Percentiles rank a stretch among this genome's conserved stretches.
Conservation (phyloP, 2,797 vertebrate genomes). For the Harpagifer antarcticus region DNA sequence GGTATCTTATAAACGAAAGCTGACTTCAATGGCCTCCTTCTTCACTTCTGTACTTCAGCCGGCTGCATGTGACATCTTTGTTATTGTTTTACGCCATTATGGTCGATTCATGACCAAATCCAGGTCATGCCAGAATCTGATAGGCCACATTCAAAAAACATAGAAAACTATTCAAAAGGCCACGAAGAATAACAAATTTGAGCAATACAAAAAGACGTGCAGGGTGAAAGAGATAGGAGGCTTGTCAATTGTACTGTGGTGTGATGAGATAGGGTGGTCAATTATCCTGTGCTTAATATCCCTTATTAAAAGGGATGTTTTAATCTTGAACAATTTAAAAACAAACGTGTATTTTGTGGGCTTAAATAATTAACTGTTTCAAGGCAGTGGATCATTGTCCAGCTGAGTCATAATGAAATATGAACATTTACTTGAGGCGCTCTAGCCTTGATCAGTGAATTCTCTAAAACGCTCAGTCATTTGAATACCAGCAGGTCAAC, state of each 20-base stretch:
- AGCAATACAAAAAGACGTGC: too few species aligned
- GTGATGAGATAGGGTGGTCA: constrained; percentile 21
- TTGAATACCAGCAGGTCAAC: constrained; percentile 45
- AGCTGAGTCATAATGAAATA: constrained; percentile 22
- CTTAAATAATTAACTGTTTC: neutral
- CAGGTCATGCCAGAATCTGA: too few species aligned
- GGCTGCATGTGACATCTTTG: too few species aligned
- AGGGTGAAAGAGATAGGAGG: neutral
- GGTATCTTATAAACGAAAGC: too few species aligned
- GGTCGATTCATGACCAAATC: too few species aligned
- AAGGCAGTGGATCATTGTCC: neutral
- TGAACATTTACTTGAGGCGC: constrained; percentile 18
- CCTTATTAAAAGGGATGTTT: constrained; percentile 8
- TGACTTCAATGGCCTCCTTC: too few species aligned
- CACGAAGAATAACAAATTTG: too few species aligned
- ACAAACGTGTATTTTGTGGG: neutral
- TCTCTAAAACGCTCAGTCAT: constrained; percentile 46
- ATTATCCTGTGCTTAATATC: neutral
- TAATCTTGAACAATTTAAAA: neutral
- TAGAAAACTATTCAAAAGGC: too few species aligned
- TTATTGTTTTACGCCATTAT: too few species aligned
- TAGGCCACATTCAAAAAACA: too few species aligned
- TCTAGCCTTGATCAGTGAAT: constrained; percentile 23
- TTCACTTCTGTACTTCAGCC: too few species aligned
- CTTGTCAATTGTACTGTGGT: constrained; percentile 23